These are phyloP conservation scores for Megamerina dolium DNA, from an alignment of 2,888 invertebrate species.

Conservation along the genomic window DNA sequence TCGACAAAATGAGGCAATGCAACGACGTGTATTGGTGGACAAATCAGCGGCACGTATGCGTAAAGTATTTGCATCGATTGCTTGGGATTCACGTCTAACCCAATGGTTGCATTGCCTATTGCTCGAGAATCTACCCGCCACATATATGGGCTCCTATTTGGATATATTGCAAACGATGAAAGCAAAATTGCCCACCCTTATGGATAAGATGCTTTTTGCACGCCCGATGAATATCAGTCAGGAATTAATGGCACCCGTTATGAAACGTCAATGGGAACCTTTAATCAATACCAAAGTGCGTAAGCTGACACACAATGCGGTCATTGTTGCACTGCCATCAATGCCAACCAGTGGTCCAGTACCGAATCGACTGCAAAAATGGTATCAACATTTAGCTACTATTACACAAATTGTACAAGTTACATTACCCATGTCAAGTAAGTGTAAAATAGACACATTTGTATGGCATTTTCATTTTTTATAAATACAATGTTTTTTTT, in stretches of 20 bases:
- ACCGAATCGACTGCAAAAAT: constrained; percentile 59
- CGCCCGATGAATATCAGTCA: constrained; percentile 54
- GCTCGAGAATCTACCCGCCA: constrained; percentile 60
- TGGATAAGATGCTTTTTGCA: constrained; percentile 66
- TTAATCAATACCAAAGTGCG: constrained; percentile 59
- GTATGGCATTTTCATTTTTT: too few species aligned
- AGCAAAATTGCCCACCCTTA: constrained; percentile 62
- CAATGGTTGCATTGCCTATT: constrained; percentile 74
- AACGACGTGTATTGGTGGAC: constrained; percentile 64
- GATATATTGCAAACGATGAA: constrained; percentile 71
- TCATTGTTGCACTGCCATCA: constrained; percentile 60
- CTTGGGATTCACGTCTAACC: constrained; percentile 67
- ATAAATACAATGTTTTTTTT: not conserved
- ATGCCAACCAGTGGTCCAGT: constrained; percentile 49
- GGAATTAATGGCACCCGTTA: constrained; percentile 60
- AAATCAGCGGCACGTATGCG: constrained; percentile 63
- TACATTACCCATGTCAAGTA: constrained; percentile 39
- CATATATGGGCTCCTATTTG: constrained; percentile 66
- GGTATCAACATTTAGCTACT: constrained; percentile 62
- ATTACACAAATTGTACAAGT: constrained; percentile 62
- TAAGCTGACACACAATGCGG: constrained; percentile 64
- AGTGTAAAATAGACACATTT: constrained; percentile 6
- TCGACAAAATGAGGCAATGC: constrained; percentile 60
- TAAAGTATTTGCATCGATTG: constrained; percentile 60
- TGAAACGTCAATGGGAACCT: constrained; percentile 66